phyloP scores from a whole-genome alignment of 2,888 invertebrate species.

The Thalpophila matura region DNA sequence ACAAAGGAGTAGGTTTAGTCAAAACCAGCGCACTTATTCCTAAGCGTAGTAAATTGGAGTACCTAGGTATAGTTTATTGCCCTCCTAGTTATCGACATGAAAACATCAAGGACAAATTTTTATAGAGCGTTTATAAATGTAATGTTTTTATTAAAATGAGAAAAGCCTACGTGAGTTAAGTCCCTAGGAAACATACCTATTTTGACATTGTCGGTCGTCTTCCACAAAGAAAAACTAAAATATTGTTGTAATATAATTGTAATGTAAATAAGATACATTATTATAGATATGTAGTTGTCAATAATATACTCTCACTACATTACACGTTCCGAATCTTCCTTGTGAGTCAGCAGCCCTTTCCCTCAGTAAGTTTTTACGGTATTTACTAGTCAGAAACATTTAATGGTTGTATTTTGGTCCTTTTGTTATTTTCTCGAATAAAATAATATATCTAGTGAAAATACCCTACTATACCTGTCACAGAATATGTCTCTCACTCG shows the following conservation, averaged over 20 bases:
- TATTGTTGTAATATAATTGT: background rate
- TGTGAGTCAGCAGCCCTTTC: constrained; percentile 25
- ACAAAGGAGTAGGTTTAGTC: too few relatives aligned
- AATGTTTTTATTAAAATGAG: too few relatives aligned
- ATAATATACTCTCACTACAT: constrained; percentile 13
- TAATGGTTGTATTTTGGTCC: constrained; percentile 18
- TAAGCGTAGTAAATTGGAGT: too few relatives aligned
- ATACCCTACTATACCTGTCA: background rate
- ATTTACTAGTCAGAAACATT: constrained; percentile 25
- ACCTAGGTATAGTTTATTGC: too few relatives aligned
- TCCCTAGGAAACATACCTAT: too few relatives aligned
- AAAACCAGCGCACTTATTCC: too few relatives aligned
- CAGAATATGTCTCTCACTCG: too few relatives aligned
- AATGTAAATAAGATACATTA: background rate
- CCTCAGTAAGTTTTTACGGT: constrained; percentile 25
- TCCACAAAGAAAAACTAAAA: background rate
- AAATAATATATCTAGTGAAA: background rate
- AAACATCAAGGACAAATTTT: too few relatives aligned
- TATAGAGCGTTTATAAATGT: too few relatives aligned
- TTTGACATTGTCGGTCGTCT: too few relatives aligned
- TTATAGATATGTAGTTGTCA: background rate
- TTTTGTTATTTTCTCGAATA: constrained; percentile 2
- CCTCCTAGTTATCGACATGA: too few relatives aligned
- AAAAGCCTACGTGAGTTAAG: too few relatives aligned
- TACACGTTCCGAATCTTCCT: background rate